Conservation (phyloP, 2,888 invertebrate species). For the Sclerodermus sp. region DNA sequence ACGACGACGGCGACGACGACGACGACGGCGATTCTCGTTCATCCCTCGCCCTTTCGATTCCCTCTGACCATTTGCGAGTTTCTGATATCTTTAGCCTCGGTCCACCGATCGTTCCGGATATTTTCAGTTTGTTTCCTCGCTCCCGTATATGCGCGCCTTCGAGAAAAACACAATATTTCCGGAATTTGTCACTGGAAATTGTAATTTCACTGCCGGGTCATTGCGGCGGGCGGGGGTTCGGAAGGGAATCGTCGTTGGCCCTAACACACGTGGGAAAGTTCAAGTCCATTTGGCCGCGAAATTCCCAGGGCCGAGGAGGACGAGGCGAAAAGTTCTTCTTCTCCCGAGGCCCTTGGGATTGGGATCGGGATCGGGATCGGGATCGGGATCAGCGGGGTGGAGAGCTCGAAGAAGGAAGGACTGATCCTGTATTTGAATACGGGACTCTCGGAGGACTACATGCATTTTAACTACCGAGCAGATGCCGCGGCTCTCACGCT, state of each 20-base stretch:
- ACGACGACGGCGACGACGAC: no score
- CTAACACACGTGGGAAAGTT: conserved; percentile 50
- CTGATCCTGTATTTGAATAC: conserved; percentile 59
- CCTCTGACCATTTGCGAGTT: conserved; percentile 11
- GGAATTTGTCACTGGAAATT: no score
- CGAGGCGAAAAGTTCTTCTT: conserved; percentile 53
- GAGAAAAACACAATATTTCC: not conserved
- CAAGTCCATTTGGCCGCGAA: conserved; percentile 32
- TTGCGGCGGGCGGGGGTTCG: no score
- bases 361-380: conserved; percentile 39
- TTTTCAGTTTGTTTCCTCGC: not conserved
- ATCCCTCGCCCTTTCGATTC: conserved; percentile 10
- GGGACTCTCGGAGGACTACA: conserved; percentile 54
- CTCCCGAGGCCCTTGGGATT: conserved; percentile 31
- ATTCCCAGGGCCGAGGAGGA: conserved; percentile 40
- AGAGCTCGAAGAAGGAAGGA: conserved; percentile 52
- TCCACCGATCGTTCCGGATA: no score
- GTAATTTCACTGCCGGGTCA: no score
- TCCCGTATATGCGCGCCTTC: not conserved
- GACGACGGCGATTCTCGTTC: conserved; percentile 16
- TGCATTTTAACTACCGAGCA: conserved; percentile 58
- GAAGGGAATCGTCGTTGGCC: conserved; percentile 21
- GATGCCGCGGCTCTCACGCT: conserved; percentile 55
- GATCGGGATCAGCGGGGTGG: conserved; percentile 51
- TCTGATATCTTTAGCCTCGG: conserved; percentile 8